phyloP scores from a whole-genome alignment of 2,113 vertebrate genomes.

The Oryzias woworae region DNA sequence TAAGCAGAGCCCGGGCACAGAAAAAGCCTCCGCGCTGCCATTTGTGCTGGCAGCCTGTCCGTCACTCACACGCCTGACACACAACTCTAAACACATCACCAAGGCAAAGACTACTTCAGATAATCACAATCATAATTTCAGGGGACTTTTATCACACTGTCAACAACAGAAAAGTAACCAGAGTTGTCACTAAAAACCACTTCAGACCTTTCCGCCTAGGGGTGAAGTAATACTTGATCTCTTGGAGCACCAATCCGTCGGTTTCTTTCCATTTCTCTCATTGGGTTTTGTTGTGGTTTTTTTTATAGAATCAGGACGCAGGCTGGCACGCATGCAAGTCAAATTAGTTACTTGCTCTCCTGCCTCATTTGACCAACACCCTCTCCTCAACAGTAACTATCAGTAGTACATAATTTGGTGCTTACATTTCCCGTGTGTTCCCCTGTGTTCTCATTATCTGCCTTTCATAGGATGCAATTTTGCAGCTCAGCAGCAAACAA shows the following conservation, averaged over 20 bases:
- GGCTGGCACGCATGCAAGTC: slow-evolving; percentile 12
- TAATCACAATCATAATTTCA: slow-evolving; percentile 8
- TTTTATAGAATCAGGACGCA: slow-evolving; percentile 36
- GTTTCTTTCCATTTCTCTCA: not conserved
- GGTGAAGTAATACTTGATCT: slow-evolving; percentile 58
- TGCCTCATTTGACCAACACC: slow-evolving; percentile 40
- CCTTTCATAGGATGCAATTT: slow-evolving; percentile 49
- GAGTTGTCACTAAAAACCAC: slow-evolving; percentile 39
- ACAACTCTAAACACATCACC: slow-evolving; percentile 38
- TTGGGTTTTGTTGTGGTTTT: slow-evolving; percentile 32
- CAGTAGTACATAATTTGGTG: slow-evolving; percentile 42
- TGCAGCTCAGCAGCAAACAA: slow-evolving; percentile 58
- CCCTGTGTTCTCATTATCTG: slow-evolving; percentile 72
- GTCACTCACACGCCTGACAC: slow-evolving; percentile 46
- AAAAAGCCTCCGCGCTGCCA: slow-evolving; percentile 39
- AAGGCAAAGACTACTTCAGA: slow-evolving; percentile 50
- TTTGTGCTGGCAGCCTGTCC: slow-evolving; percentile 57
- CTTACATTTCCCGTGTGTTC: slow-evolving; percentile 47
- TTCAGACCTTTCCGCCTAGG: slow-evolving; percentile 37
- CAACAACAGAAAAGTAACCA: slow-evolving; percentile 17
- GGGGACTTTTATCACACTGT: slow-evolving; percentile 4
- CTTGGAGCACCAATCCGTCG: slow-evolving; percentile 19
- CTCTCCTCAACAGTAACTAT: slow-evolving; percentile 28
- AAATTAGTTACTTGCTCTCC: slow-evolving; percentile 34
- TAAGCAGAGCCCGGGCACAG: slow-evolving; percentile 51